A percentile compares a stretch with the other conserved stretches of the same genome.
phyloP scores from a whole-genome alignment of 1,140 invertebrate genomes.

The Aricia agestis region DNA sequence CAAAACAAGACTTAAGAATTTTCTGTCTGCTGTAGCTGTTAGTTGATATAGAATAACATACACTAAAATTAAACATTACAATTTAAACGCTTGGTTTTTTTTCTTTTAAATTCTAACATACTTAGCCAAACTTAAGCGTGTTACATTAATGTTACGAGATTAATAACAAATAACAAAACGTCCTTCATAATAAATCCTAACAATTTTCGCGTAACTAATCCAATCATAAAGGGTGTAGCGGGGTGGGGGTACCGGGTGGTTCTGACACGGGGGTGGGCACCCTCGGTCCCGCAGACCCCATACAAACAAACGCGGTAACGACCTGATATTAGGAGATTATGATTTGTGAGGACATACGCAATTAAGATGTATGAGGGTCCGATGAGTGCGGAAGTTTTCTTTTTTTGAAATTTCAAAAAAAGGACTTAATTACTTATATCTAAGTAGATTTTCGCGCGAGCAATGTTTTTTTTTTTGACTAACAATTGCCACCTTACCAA shows the following conservation, averaged over 20 bases:
- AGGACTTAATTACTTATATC: no score
- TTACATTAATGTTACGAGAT: not conserved
- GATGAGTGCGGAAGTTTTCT: not conserved
- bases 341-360: not conserved
- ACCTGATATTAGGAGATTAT: constrained; percentile 10
- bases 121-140: no score
- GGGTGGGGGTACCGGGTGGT: constrained; percentile 40
- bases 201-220: not conserved
- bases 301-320: not conserved
- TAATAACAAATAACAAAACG: not conserved
- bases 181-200: not conserved
- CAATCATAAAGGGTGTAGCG: constrained; percentile 49
- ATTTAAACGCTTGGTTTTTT: no score
- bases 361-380: not conserved
- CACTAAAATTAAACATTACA: no score
- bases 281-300: constrained; percentile 40
- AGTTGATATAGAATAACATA: no score
- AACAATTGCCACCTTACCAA: no score
- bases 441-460: no score
- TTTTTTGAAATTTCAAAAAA: not conserved
- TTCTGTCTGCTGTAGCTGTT: no score
- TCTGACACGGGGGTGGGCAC: constrained; percentile 35
- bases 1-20: no score
- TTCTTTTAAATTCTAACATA: no score
- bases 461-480: no score